Evolutionary conservation across 2,113 vertebrate species (phyloP).

Genomic region (Hipposideros armiger): DNA sequence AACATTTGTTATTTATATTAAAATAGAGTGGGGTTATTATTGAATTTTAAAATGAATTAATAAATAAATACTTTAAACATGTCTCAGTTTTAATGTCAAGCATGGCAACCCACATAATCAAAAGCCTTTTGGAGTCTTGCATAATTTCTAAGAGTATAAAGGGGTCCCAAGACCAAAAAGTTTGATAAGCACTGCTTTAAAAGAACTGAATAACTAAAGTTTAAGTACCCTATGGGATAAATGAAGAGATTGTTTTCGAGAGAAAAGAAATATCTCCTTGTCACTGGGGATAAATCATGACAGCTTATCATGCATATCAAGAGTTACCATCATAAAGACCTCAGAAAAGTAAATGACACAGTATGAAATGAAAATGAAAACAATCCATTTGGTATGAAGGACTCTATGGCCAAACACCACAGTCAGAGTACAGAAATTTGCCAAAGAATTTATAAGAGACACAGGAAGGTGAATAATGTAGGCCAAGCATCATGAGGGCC

Average conservation of each 20-base stretch:
- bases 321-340: neutral
- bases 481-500: neutral
- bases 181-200: neutral
- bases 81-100: slow-evolving; percentile 40
- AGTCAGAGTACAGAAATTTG: neutral
- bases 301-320: neutral
- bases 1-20: neutral
- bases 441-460: neutral
- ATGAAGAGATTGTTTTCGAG: neutral
- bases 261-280: neutral
- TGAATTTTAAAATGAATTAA: neutral
- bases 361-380: slow-evolving; percentile 43
- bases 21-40: neutral
- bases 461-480: slow-evolving; percentile 34
- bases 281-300: neutral
- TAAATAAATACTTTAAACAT: neutral
- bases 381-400: slow-evolving; percentile 8
- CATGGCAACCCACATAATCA: neutral
- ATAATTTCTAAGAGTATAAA: neutral
- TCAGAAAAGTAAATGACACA: neutral
- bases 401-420: neutral
- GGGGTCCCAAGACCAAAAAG: neutral
- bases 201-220: neutral
- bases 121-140: neutral
- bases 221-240: neutral